Evolutionary conservation across 2,797 vertebrate species (phyloP).

Genomic region (Eremophila alpestris): DNA sequence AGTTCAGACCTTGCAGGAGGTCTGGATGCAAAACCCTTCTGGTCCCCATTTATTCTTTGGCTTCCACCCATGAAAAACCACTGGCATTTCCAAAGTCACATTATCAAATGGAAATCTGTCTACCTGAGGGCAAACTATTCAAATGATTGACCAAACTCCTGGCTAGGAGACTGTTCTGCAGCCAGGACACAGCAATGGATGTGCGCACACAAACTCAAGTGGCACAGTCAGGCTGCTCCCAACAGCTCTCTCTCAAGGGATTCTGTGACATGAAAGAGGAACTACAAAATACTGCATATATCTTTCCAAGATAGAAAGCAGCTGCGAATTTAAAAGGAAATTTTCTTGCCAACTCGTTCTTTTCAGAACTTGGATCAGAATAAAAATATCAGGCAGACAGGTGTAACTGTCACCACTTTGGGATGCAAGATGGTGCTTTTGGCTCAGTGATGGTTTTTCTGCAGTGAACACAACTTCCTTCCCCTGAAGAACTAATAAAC

Average conservation of each 20-base stretch:
- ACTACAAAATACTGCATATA: not conserved
- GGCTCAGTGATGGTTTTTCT: not conserved
- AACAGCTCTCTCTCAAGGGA: not conserved
- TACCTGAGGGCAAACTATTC: not conserved
- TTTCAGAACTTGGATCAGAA: not conserved
- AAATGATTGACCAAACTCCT: not conserved
- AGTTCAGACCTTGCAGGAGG: not conserved
- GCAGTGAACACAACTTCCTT: not conserved
- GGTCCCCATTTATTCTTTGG: not conserved
- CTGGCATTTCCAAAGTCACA: not conserved
- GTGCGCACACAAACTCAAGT: rapidly evolving
- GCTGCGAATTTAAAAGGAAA: not conserved
- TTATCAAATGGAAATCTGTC: not conserved
- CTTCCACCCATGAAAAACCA: not conserved
- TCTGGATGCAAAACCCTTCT: not conserved
- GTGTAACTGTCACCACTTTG: not conserved
- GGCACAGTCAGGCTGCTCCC: not conserved
- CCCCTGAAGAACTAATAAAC: not conserved
- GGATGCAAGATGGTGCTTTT: not conserved
- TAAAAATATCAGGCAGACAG: not conserved
- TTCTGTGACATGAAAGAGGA: not conserved
- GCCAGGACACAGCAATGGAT: rapidly evolving
- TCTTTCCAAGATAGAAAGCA: not conserved
- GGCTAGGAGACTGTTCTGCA: not conserved
- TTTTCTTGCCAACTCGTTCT: not conserved